These are phyloP conservation scores for Lymantria dispar DNA, from an alignment of 2,888 invertebrate species.

Conservation along the genomic window DNA sequence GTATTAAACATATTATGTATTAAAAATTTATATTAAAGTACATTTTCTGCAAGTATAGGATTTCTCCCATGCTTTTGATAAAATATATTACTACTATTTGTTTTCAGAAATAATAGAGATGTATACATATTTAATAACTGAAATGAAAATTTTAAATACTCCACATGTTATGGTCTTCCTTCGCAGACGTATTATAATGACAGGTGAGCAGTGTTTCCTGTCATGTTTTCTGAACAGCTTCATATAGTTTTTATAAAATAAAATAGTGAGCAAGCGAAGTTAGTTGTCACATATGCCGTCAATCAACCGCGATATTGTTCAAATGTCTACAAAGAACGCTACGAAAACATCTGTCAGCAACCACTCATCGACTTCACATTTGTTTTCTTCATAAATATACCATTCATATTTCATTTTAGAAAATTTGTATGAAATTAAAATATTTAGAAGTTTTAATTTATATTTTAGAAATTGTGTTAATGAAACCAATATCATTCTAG, in stretches of 20 bases:
- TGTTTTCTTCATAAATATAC: slow-evolving; percentile 28
- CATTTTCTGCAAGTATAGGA: too few relatives aligned
- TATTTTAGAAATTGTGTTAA: slow-evolving; percentile 12
- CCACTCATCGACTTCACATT: slow-evolving; percentile 38
- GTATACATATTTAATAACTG: too few relatives aligned
- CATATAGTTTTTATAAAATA: slow-evolving; percentile 21
- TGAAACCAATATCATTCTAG: slow-evolving; percentile 17
- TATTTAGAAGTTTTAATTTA: slow-evolving; percentile 13
- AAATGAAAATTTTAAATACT: too few relatives aligned
- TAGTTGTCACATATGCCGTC: slow-evolving; percentile 34
- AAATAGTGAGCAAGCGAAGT: slow-evolving; percentile 15
- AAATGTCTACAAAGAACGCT: slow-evolving; percentile 35
- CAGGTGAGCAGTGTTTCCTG: slow-evolving; percentile 16
- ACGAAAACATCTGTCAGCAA: slow-evolving; percentile 52
- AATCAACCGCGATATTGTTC: slow-evolving; percentile 38
- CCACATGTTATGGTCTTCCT: too few relatives aligned
- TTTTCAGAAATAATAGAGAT: too few relatives aligned
- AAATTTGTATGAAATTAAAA: slow-evolving; percentile 29
- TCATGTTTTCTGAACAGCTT: slow-evolving; percentile 19
- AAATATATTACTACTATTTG: too few relatives aligned
- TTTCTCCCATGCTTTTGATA: too few relatives aligned
- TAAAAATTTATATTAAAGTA: too few relatives aligned
- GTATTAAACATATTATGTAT: too few relatives aligned
- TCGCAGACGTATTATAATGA: neutral
- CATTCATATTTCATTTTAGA: slow-evolving; percentile 16